Percentiles rank a stretch among this genome's conserved stretches.
These are phyloP conservation scores for Lasioglossum leucozonium DNA, from an alignment of 2,888 invertebrate species.

Conservation along the genomic window DNA sequence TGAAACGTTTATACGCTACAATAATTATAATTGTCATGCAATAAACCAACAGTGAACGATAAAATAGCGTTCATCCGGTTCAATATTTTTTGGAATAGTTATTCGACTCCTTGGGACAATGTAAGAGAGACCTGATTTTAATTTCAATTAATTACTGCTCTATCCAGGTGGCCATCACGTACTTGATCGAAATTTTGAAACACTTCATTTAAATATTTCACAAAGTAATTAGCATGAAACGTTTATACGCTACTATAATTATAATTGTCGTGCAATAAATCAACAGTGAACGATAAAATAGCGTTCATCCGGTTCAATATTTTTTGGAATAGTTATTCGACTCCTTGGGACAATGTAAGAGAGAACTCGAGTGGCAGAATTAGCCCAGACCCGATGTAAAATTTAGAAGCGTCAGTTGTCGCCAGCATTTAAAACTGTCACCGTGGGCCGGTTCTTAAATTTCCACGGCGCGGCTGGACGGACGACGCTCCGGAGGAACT, in stretches of 20 bases:
- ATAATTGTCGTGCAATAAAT: background rate
- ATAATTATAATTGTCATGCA: background rate
- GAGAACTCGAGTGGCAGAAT: background rate
- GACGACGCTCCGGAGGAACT: slow-evolving; percentile 6
- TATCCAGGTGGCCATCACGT: background rate
- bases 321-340: background rate
- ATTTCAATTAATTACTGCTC: background rate
- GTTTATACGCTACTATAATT: background rate
- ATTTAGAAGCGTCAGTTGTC: slow-evolving; percentile 2
- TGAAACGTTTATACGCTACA: background rate
- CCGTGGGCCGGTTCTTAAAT: background rate
- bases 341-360: background rate
- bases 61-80: too few relatives aligned
- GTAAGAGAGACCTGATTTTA: background rate
- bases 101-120: background rate
- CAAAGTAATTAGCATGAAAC: background rate
- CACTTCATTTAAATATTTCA: background rate
- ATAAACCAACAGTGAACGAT: background rate
- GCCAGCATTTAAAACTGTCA: background rate
- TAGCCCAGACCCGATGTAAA: background rate
- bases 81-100: background rate
- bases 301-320: background rate
- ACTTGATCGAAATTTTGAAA: background rate
- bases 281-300: too few relatives aligned
- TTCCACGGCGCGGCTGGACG: background rate